Evolutionary conservation across 53 echinoderm and acorn worm species (phyloP).

Genomic region (Crossaster papposus): DNA sequence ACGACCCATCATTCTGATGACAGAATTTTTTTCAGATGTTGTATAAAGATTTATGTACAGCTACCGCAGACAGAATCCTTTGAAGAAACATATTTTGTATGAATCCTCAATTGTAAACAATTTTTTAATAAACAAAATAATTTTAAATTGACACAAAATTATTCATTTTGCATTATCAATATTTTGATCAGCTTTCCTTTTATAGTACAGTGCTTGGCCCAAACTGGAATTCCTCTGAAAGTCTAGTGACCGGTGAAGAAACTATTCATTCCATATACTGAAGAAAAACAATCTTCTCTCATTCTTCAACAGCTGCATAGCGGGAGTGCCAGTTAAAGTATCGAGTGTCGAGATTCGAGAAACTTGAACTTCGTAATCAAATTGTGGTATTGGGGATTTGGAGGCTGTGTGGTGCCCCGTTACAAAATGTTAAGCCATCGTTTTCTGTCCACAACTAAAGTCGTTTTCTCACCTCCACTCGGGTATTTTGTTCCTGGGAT

Average conservation of each 20-base stretch:
- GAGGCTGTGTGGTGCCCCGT: not conserved
- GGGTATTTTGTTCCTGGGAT: not conserved
- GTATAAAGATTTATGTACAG: not conserved
- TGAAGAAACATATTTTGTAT: not conserved
- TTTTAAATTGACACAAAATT: too few relatives aligned
- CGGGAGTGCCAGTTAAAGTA: not conserved
- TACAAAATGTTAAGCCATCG: slow-evolving; percentile 8
- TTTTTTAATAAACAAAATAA: not conserved
- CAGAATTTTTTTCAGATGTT: too few relatives aligned
- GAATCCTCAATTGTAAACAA: not conserved
- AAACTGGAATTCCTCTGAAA: too few relatives aligned
- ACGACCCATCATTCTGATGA: too few relatives aligned
- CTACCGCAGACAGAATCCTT: not conserved
- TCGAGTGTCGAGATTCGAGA: slow-evolving; percentile 1
- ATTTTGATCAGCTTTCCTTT: too few relatives aligned
- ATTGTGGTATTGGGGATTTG: not conserved
- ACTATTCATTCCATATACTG: too few relatives aligned
- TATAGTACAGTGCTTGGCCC: too few relatives aligned
- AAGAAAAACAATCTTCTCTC: too few relatives aligned
- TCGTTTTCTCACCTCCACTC: not conserved
- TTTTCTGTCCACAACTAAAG: not conserved
- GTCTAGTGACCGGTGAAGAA: too few relatives aligned
- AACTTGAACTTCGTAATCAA: not conserved
- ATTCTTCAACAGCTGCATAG: not conserved
- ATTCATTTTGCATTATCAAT: too few relatives aligned